These are phyloP conservation scores for Meriones unguiculatus DNA, from an alignment of 2,113 vertebrate species.

Conservation along the genomic window DNA sequence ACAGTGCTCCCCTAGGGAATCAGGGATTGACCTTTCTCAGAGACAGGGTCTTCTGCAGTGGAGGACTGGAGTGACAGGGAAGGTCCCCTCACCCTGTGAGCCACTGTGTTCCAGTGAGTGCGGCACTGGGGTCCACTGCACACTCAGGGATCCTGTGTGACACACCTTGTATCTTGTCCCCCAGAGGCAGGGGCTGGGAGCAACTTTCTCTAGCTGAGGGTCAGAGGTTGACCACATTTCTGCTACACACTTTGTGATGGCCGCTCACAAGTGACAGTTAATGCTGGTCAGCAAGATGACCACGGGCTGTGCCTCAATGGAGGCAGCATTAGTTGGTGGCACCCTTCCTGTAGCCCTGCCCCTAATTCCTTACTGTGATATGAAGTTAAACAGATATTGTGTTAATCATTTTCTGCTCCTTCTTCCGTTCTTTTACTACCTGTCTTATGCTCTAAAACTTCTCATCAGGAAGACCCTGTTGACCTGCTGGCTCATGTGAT, in stretches of 20 bases:
- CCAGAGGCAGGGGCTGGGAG: too few species aligned
- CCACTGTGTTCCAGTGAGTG: neutral
- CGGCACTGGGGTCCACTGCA: neutral
- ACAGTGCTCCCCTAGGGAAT: too few species aligned
- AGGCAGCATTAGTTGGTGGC: neutral
- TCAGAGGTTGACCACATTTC: too few species aligned
- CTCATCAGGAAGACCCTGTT: too few species aligned
- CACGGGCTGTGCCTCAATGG: too few species aligned
- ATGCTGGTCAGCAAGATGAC: neutral
- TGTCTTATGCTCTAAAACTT: too few species aligned
- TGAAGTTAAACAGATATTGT: neutral
- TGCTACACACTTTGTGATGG: too few species aligned
- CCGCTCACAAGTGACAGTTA: too few species aligned
- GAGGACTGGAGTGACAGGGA: neutral
- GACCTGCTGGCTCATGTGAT: too few species aligned
- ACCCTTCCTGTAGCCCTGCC: too few species aligned
- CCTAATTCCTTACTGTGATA: too few species aligned
- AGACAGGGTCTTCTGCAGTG: neutral
- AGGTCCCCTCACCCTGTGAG: neutral
- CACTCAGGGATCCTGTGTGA: neutral
- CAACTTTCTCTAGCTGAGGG: too few species aligned
- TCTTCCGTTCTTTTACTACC: neutral
- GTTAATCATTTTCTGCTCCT: neutral
- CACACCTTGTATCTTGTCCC: neutral
- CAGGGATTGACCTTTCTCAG: neutral